phyloP scores from a whole-genome alignment of 2,797 vertebrate species.

The Crocodylus rhombifer region DNA sequence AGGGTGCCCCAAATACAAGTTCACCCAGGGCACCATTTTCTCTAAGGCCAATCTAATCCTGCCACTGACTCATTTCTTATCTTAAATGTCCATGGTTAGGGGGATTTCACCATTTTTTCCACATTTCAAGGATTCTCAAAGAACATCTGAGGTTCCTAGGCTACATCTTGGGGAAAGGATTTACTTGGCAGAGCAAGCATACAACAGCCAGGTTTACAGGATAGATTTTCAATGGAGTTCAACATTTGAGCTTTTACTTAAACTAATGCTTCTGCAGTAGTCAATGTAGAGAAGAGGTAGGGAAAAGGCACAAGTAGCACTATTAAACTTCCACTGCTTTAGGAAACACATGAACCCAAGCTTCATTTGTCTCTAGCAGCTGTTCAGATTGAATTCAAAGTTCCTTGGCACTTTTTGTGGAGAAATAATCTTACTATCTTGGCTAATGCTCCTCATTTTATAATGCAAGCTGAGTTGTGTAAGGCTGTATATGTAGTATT shows the following conservation, averaged over 20 bases:
- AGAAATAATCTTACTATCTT: not conserved
- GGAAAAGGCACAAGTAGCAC: rapidly evolving
- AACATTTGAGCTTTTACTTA: not conserved
- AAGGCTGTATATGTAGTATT: not conserved
- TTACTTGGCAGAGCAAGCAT: not conserved
- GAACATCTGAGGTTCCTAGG: not conserved
- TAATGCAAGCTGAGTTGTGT: not conserved
- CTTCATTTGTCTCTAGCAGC: not conserved
- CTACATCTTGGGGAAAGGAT: not conserved
- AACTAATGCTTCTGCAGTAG: not conserved
- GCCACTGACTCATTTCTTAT: not conserved
- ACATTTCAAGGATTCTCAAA: not conserved
- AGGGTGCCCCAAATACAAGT: too few relatives aligned
- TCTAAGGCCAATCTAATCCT: too few relatives aligned
- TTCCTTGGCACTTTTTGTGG: not conserved
- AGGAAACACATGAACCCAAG: not conserved
- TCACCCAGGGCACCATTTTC: too few relatives aligned
- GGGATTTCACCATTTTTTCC: not conserved
- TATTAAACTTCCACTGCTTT: not conserved
- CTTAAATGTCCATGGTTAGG: not conserved
- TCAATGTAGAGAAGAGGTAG: not conserved
- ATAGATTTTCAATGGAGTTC: not conserved
- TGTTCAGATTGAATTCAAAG: not conserved
- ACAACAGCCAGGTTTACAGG: not conserved
- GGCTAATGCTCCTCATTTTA: rapidly evolving